Percentiles rank a stretch among this genome's conserved stretches.
phyloP scores from a whole-genome alignment of 2,113 vertebrate species.

The Thalassoma bifasciatum region DNA sequence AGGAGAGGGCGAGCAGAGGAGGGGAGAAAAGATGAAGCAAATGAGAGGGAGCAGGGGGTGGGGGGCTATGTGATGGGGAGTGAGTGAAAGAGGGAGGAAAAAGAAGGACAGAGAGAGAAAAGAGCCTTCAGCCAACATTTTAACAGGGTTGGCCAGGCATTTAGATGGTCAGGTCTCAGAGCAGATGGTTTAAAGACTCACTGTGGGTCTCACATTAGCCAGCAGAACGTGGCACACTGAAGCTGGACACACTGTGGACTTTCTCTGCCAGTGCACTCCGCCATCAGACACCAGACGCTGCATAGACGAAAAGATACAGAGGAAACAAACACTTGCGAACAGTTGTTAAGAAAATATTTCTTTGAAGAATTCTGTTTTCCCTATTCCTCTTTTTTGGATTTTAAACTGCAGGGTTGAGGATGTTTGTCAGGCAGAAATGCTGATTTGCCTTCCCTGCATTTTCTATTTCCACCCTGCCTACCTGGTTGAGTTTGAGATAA shows the following conservation, averaged over 20 bases:
- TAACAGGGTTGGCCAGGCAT: constrained; percentile 41
- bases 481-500: too few species aligned
- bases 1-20: constrained; percentile 9
- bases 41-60: not conserved
- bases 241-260: constrained; percentile 24
- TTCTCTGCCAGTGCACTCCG: constrained; percentile 15
- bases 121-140: constrained; percentile 41
- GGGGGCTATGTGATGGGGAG: not conserved
- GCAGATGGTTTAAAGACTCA: constrained; percentile 66
- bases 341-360: too few species aligned
- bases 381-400: too few species aligned
- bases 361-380: too few species aligned
- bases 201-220: constrained; percentile 50
- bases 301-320: not conserved
- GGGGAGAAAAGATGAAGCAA: not conserved
- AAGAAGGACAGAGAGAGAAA: not conserved
- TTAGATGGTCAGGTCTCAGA: constrained; percentile 49
- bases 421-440: too few species aligned
- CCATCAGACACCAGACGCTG: constrained; percentile 3
- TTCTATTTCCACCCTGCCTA: too few species aligned
- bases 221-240: constrained; percentile 41
- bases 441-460: too few species aligned
- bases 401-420: too few species aligned
- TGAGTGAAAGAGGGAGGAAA: not conserved
- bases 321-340: too few species aligned